These are phyloP conservation scores for Coleophora deauratella DNA, from an alignment of 2,888 invertebrate species.

Conservation along the genomic window DNA sequence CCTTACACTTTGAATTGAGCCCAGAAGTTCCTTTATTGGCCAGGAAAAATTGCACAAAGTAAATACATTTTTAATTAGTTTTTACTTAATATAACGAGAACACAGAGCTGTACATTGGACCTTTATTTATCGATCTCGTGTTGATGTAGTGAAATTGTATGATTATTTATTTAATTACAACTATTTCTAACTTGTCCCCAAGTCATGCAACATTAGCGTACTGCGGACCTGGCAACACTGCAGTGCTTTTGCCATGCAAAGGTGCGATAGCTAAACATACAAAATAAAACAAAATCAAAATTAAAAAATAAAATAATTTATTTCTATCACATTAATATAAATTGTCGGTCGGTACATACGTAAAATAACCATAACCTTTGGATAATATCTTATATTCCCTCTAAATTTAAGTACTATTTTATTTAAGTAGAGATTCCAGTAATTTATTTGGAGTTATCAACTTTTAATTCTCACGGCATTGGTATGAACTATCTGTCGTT, in stretches of 20 bases:
- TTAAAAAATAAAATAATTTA: constrained; percentile 60
- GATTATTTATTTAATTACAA: constrained; percentile 2
- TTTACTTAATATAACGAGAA: background rate
- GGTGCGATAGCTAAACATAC: constrained; percentile 43
- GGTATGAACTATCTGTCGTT: too few species aligned
- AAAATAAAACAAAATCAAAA: constrained; percentile 59
- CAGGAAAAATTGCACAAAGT: constrained; percentile 24
- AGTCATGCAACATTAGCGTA: constrained; percentile 1
- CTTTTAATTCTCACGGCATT: too few species aligned
- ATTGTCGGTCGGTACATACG: constrained; percentile 38
- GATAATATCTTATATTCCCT: constrained; percentile 44
- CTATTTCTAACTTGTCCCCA: constrained; percentile 11
- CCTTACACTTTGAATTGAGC: constrained; percentile 58
- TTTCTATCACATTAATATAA: constrained; percentile 53
- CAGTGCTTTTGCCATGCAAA: constrained; percentile 31
- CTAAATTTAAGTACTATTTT: constrained; percentile 64
- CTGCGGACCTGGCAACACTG: constrained; percentile 32
- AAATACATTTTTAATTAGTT: constrained; percentile 23
- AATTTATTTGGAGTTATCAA: constrained; percentile 10
- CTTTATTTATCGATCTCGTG: constrained; percentile 35
- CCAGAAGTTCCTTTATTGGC: constrained; percentile 56
- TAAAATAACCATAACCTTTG: constrained; percentile 48
- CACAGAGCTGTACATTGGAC: constrained; percentile 53
- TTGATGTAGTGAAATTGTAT: constrained; percentile 8
- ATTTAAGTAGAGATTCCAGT: constrained; percentile 68